These are phyloP conservation scores for Gadus macrocephalus DNA, from an alignment of 2,113 vertebrate species.

Conservation along the genomic window DNA sequence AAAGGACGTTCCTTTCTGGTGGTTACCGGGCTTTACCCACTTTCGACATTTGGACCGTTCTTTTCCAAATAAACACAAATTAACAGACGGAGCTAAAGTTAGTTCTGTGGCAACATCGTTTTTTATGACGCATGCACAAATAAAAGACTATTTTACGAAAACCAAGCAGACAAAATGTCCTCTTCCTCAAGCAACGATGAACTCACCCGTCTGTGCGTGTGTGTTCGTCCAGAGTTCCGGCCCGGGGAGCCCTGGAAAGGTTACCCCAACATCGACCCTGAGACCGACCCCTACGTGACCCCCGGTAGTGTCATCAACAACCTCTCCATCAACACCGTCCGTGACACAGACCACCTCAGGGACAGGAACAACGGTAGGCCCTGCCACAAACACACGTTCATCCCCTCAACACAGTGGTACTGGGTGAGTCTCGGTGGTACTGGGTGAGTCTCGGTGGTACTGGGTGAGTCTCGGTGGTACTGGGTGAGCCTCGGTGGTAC, in stretches of 20 bases:
- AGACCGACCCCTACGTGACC: constrained; percentile 99
- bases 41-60: too few relatives aligned
- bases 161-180: too few relatives aligned
- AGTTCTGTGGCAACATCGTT: too few relatives aligned
- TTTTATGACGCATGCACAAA: too few relatives aligned
- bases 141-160: too few relatives aligned
- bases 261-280: constrained; percentile 99
- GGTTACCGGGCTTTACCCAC: too few relatives aligned
- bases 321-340: constrained; percentile 99
- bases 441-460: too few relatives aligned
- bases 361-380: constrained; percentile 94
- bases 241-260: constrained; percentile 99
- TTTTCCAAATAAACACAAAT: neutral
- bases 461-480: too few relatives aligned
- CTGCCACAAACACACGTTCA: neutral
- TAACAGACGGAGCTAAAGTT: neutral
- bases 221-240: constrained; percentile 83
- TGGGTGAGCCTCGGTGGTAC: too few relatives aligned
- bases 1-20: too few relatives aligned
- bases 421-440: too few relatives aligned
- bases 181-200: neutral
- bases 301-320: constrained; percentile 99
- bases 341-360: constrained; percentile 99
- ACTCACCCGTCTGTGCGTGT: neutral
- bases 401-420: too few relatives aligned